Base-by-base conservation (phyloP, 2,113 vertebrate species). In the Phoenicopterus ruber region DNA sequence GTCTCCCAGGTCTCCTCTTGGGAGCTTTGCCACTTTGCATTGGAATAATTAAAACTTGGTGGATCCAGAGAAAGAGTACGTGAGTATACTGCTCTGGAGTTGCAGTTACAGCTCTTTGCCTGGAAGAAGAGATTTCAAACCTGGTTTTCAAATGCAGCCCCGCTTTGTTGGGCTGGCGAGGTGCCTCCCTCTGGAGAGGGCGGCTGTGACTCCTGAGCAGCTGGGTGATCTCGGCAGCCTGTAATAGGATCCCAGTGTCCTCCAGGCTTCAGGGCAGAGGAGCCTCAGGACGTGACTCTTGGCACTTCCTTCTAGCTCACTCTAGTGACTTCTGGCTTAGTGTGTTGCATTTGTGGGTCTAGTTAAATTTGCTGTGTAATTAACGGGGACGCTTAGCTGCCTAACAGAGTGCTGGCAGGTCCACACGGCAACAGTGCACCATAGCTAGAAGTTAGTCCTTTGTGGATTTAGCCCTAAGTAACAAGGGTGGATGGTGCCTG, bases 161-260 rank as follows among this genome's bases (percentile, higher is more conserved):
- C 2, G 2, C 46, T 46, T 62, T 0, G 0, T 5, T 59, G 31
- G 57, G 55, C 46, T 55, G 80, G n/a, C 4, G 1, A 34, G 34
- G 22, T 71, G 38, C 62, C 31, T 84, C 6, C 0, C 42, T 49
- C 54, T 44, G 32, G 62, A 79, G 61, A 57, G 32, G 10, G 19
- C 1, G 1, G 42, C 80, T 54, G 21, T 18, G 22, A 22, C 47
- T 61, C 76, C 73, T 28, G 44, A 31, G 61, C 44, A 20, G 6
- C 10, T 71, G 20, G 31, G 52, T 69, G 10, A 11, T 18, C n/a
- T 38, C 61, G 67, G 31, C 83, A 42, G 55, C 16, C n/a, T 50
- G 34, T 17, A 20, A 2, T 14, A 21, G 32, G 32, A 26, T 10
- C 32, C 17, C 84, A 10, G 0, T 11, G 21, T 7, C 36, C n/a